phyloP scores from a whole-genome alignment of 2,113 vertebrate genomes.

The Acanthisitta chloris region DNA sequence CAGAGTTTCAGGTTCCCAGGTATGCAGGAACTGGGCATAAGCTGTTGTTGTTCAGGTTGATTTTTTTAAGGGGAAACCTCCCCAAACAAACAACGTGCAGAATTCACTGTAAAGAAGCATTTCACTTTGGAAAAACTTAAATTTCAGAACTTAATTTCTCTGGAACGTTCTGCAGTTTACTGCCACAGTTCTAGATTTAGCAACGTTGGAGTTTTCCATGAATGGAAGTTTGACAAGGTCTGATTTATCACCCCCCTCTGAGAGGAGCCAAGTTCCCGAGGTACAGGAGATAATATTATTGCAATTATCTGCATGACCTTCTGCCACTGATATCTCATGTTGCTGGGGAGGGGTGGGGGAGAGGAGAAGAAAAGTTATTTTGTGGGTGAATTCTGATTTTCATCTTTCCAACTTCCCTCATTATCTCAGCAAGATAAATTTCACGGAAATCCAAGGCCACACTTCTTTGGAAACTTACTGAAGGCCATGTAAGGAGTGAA shows the following conservation, averaged over 20 bases:
- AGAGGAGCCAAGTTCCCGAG: background rate
- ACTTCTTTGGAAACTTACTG: background rate
- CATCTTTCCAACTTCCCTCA: background rate
- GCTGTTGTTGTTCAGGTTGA: background rate
- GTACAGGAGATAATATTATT: constrained; percentile 3
- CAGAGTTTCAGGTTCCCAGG: background rate
- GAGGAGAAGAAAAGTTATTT: background rate
- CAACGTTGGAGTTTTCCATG: background rate
- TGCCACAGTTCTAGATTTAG: background rate
- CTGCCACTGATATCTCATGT: background rate
- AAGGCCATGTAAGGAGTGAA: background rate
- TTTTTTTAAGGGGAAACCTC: background rate
- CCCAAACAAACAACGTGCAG: rapidly evolving
- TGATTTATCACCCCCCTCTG: background rate
- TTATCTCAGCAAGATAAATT: background rate
- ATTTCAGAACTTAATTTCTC: background rate
- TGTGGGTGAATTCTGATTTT: background rate
- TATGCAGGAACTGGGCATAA: background rate
- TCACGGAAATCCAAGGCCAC: background rate
- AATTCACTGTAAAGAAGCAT: background rate
- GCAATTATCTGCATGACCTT: constrained; percentile 32
- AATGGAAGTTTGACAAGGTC: constrained; percentile 12
- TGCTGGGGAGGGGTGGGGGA: background rate
- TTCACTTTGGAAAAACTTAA: background rate
- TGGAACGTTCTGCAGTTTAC: background rate